Conservation (phyloP, 1,140 invertebrate genomes). For the Drosophila parvula region DNA sequence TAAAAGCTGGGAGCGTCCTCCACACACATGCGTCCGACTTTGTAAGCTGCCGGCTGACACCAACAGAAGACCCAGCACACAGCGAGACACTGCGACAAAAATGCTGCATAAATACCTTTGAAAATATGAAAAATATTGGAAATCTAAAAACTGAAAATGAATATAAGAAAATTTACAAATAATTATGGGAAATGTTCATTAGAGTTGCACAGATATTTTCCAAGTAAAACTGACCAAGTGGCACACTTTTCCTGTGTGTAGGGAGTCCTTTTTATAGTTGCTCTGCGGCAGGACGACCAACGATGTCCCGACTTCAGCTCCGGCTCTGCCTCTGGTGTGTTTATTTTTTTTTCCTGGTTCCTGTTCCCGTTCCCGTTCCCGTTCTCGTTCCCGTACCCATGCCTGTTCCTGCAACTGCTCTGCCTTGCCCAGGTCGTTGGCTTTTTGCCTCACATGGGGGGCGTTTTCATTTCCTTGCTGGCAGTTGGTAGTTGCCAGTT, state of each 20-base stretch:
- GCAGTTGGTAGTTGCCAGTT: conserved; percentile 35
- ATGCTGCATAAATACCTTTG: too few species aligned
- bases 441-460: conserved; percentile 74
- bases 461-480: conserved; percentile 76
- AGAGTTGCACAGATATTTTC: neutral
- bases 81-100: conserved; percentile 2
- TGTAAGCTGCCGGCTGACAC: conserved; percentile 69
- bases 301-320: conserved; percentile 38
- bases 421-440: conserved; percentile 68
- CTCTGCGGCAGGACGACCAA: conserved; percentile 48
- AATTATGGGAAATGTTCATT: too few species aligned
- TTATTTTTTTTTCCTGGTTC: conserved; percentile 57
- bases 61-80: conserved; percentile 35
- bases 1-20: conserved; percentile 71
- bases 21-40: conserved; percentile 51
- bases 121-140: too few species aligned
- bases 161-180: neutral
- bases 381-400: conserved; percentile 1
- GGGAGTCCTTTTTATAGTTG: conserved; percentile 52
- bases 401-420: conserved; percentile 14
- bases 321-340: conserved; percentile 40
- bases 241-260: neutral
- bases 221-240: neutral
- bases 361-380: conserved; percentile 5
- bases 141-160: neutral